phyloP scores from a whole-genome alignment of 2,113 vertebrate species.

The Istiophorus platypterus region DNA sequence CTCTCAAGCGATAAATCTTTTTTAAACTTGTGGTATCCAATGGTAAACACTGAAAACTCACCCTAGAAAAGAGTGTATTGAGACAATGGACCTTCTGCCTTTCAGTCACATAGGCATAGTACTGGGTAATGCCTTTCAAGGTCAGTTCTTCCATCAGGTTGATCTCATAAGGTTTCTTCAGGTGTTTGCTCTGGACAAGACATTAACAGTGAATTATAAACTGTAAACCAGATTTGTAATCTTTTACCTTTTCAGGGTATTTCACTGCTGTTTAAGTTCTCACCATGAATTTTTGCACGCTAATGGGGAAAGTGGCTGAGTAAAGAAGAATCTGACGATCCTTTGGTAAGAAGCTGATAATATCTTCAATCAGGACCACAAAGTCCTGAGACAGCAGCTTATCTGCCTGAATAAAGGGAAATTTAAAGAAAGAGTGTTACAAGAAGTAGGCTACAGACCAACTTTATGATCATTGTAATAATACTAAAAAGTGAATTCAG shows the following conservation, averaged over 20 bases:
- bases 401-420: conserved; percentile 71
- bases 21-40: not conserved
- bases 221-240: not conserved
- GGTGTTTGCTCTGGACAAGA: conserved; percentile 74
- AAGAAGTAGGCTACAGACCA: not conserved
- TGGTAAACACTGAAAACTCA: conserved; percentile 32
- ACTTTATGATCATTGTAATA: not conserved
- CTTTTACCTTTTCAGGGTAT: not conserved
- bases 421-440: not conserved
- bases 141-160: conserved; percentile 85
- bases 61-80: conserved; percentile 83
- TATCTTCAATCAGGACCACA: conserved; percentile 81
- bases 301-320: conserved; percentile 82
- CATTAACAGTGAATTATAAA: not conserved
- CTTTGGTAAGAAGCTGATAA: conserved; percentile 81
- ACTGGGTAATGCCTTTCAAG: conserved; percentile 84
- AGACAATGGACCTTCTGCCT: conserved; percentile 85
- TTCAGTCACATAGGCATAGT: conserved; percentile 84
- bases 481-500: not conserved
- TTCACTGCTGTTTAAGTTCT: conserved; percentile 24
- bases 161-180: conserved; percentile 84
- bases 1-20: not conserved
- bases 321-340: conserved; percentile 81
- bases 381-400: conserved; percentile 84
- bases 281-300: conserved; percentile 84